phyloP scores from a whole-genome alignment of 2,797 vertebrate species.

The Rhabdomys pumilio region DNA sequence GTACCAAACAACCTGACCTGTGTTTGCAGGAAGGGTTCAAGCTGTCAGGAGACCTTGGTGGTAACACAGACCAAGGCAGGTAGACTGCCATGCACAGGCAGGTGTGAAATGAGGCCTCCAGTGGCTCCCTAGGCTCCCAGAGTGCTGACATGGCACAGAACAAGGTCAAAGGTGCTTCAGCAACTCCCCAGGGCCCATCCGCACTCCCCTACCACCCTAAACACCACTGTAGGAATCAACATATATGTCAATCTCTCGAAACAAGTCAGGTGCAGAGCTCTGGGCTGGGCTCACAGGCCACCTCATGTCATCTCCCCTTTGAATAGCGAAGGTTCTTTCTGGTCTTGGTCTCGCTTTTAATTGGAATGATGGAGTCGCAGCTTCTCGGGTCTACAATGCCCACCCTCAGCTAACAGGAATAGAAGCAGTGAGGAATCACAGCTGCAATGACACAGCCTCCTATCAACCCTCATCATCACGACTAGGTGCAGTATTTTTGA shows the following conservation, averaged over 20 bases:
- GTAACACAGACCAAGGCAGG: not conserved
- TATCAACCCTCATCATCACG: not conserved
- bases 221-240: not conserved
- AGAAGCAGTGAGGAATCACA: not conserved
- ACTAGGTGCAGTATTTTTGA: not conserved
- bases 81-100: not conserved
- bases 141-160: not conserved
- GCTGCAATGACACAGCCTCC: not conserved
- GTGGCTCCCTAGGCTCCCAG: not conserved
- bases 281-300: not conserved
- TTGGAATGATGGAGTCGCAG: not conserved
- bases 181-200: not conserved
- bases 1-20: not conserved
- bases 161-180: not conserved
- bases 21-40: not conserved
- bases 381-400: not conserved
- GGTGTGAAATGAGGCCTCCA: not conserved
- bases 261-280: not conserved
- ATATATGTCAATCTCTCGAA: not conserved
- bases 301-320: not conserved
- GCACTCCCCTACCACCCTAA: no score
- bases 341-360: not conserved
- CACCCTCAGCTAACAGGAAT: not conserved
- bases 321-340: not conserved
- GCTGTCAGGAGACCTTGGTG: not conserved